A percentile compares a stretch with the other conserved stretches of the same genome.
Conservation (phyloP, 2,797 vertebrate species). For the Syngnathus acus region DNA sequence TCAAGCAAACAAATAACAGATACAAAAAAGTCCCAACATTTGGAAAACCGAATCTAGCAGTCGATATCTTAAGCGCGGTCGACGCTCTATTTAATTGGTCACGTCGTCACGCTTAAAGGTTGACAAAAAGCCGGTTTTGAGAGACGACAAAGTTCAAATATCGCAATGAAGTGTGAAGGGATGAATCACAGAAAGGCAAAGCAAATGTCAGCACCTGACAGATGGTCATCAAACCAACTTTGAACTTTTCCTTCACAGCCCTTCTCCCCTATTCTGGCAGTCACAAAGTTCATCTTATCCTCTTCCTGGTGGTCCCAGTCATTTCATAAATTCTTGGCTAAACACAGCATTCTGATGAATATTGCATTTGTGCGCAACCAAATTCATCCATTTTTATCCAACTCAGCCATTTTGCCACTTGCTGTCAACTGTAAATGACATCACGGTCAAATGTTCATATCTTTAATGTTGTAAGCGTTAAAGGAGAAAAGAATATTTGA, state of each 20-base stretch:
- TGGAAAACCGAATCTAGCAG: too few relatives aligned
- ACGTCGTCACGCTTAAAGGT: not conserved
- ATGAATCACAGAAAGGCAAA: conserved; percentile 14
- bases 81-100: not conserved
- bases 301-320: not conserved
- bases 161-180: not conserved
- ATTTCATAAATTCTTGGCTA: not conserved
- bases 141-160: not conserved
- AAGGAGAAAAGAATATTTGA: too few relatives aligned
- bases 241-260: not conserved
- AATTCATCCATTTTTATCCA: too few relatives aligned
- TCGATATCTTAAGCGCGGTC: not conserved
- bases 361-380: too few relatives aligned
- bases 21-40: not conserved
- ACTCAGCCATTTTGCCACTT: too few relatives aligned
- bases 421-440: too few relatives aligned
- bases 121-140: not conserved
- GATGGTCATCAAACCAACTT: not conserved
- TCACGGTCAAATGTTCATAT: too few relatives aligned
- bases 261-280: not conserved
- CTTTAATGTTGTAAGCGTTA: too few relatives aligned
- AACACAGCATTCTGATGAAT: too few relatives aligned
- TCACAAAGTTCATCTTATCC: not conserved
- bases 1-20: not conserved
- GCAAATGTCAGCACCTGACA: conserved; percentile 34